phyloP scores from a whole-genome alignment of 92 coral and sea anemone genomes.

The Palythoa heliodiscus region DNA sequence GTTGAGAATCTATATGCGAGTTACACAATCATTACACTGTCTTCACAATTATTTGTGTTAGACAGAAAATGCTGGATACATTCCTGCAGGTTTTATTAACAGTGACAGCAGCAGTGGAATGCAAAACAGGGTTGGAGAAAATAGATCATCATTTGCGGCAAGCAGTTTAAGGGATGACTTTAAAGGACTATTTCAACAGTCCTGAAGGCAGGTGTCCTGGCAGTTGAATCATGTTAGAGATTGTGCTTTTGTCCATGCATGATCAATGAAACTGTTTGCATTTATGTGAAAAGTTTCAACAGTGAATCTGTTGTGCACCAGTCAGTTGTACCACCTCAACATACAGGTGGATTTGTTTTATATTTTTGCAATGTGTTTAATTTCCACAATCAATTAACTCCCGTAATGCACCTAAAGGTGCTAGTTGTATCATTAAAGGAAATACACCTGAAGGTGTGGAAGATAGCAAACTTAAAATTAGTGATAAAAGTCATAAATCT shows the following conservation, averaged over 20 bases:
- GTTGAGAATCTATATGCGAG: too few relatives aligned
- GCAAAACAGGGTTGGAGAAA: conserved; percentile 20
- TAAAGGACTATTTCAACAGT: conserved; percentile 38
- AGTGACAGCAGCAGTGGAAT: conserved; percentile 34
- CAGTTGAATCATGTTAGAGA: conserved; percentile 34
- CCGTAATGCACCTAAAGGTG: too few relatives aligned
- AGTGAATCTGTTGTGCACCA: conserved; percentile 11
- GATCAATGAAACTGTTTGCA: conserved; percentile 10
- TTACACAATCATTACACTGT: conserved; percentile 5
- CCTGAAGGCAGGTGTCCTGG: conserved; percentile 33
- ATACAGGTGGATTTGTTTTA: background rate
- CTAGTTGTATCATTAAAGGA: too few relatives aligned
- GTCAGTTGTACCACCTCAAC: conserved; percentile 3
- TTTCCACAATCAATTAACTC: too few relatives aligned
- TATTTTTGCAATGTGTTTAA: conserved; percentile 22
- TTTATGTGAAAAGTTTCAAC: background rate
- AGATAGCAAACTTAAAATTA: too few relatives aligned
- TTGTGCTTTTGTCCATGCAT: conserved; percentile 25
- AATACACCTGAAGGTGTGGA: too few relatives aligned
- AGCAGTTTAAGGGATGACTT: conserved; percentile 31
- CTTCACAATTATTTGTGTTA: conserved; percentile 18
- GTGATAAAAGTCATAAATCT: too few relatives aligned
- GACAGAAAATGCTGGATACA: conserved; percentile 32
- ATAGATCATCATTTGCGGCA: conserved; percentile 36
- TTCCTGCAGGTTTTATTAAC: conserved; percentile 30